Conservation (phyloP, 2,113 vertebrate genomes). For the Pygoscelis antarcticus region DNA sequence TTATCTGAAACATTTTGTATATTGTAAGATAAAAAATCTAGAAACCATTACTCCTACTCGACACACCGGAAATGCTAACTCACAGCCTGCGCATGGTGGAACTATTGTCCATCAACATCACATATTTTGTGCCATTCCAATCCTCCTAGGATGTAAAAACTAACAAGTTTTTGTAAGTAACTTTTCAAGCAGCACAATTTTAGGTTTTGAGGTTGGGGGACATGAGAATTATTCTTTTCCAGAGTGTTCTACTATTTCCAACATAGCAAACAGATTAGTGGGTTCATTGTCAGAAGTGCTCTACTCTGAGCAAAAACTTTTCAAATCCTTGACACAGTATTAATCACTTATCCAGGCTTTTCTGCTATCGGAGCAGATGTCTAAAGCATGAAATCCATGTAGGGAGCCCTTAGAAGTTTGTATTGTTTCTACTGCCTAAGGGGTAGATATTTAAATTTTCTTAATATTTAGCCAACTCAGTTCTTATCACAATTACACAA, state of each 20-base stretch:
- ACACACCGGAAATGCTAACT: background rate
- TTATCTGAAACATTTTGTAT: background rate
- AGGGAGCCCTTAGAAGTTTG: constrained; percentile 38
- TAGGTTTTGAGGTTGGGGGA: background rate
- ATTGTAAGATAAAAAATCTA: background rate
- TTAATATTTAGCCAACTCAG: background rate
- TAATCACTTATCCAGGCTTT: background rate
- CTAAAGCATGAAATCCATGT: background rate
- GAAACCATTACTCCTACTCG: background rate
- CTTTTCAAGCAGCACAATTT: background rate
- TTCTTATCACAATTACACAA: constrained; percentile 50
- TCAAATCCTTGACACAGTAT: background rate
- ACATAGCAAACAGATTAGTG: background rate
- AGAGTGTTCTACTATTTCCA: background rate
- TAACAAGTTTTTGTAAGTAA: background rate
- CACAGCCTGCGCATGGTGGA: accelerated
- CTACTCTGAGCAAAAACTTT: background rate
- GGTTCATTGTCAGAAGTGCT: background rate
- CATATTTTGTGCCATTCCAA: background rate
- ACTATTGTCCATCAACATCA: background rate
- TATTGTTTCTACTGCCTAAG: background rate
- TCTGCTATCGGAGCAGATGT: constrained; percentile 35
- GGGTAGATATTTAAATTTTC: constrained; percentile 22
- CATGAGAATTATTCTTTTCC: background rate
- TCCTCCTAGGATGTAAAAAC: background rate